These are phyloP conservation scores for Rhizomys pruinosus DNA, from an alignment of 2,113 vertebrate species.

Conservation along the genomic window DNA sequence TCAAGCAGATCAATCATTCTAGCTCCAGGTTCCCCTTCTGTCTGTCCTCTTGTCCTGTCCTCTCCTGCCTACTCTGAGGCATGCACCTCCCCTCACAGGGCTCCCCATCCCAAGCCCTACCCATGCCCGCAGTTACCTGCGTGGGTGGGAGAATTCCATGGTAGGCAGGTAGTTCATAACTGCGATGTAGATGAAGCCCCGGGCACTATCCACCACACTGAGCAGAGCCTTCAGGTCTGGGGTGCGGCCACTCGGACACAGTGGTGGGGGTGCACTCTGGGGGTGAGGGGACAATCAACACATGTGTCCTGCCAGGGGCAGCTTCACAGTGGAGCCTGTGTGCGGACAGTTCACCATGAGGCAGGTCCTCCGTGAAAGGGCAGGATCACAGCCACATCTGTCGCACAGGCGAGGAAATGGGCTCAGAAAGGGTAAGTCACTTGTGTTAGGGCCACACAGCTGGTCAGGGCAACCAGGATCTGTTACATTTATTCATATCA, in stretches of 20 bases:
- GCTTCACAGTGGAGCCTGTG: rapidly evolving
- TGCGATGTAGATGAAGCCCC: constrained; percentile 90
- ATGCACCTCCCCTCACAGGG: rapidly evolving
- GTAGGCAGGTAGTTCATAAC: constrained; percentile 97
- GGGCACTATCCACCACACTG: constrained; percentile 88
- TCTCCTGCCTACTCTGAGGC: background rate
- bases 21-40: too few relatives aligned
- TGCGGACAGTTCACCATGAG: background rate
- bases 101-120: rapidly evolving
- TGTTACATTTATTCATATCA: too few relatives aligned
- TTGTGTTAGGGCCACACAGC: constrained; percentile 17
- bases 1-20: background rate
- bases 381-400: rapidly evolving
- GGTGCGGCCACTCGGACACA: constrained; percentile 92
- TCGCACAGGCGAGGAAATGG: background rate
- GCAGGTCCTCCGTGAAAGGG: background rate
- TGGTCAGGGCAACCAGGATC: background rate
- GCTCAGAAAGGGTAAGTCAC: constrained; percentile 11
- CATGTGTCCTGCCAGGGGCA: background rate
- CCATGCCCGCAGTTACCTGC: constrained; percentile 79
- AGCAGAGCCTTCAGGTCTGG: constrained; percentile 91
- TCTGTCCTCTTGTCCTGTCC: background rate
- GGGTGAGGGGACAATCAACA: background rate
- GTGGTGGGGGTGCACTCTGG: constrained; percentile 92
- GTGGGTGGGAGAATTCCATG: constrained; percentile 90